Base-by-base conservation (phyloP, 1,140 invertebrate species). In the Bemisia tabaci region DNA sequence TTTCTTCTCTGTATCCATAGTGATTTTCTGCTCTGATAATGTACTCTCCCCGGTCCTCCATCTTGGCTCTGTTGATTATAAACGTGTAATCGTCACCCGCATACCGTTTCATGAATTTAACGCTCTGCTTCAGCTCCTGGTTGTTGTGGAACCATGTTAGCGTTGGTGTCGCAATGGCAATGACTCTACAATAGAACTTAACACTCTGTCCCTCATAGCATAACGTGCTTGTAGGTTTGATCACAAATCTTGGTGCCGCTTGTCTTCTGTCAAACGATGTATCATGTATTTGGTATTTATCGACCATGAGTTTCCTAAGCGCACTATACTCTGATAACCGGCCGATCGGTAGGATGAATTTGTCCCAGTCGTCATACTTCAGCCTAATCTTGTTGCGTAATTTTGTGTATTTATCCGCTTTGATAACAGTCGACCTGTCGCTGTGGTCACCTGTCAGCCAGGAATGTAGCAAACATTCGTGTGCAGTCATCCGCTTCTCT, bases 51-150 rank as follows among this genome's bases (percentile, higher is more conserved):
- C 94, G 86, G 77, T 99, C 96, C 70, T 94, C 91, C 66, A 95
- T 77, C 77, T 95, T 97, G 11, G 91, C 89, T 71, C 97, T 85
- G 77, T 97, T 98, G 68, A 99, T 97, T 60, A 97, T 89, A 75
- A 99, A 95, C 73, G 95, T 95, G 76, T 95, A 99, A 75, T 98
- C 94, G 70, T 97, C 94, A 48, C 92, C 93, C 27, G 86, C 82
- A 75, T 98, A 99, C 70, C 95, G 86, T 80, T 98, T 98, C 95
- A 99, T 98, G 78, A 95, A 97, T 79, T 99, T 99, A 25, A 97
- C 94, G 71, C 94, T 97, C 79, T 99, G 97, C 65, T 90, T 83
- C n/a, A 99, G 80, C 73, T 98, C 95, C 70, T 86, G 82, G 75
- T 93, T 94, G 77, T 95, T 95, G 70, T 92, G 88, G 70, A 87